Evolutionary conservation across 2,888 invertebrate genomes (phyloP).

Genomic region (Campoplex capitator): DNA sequence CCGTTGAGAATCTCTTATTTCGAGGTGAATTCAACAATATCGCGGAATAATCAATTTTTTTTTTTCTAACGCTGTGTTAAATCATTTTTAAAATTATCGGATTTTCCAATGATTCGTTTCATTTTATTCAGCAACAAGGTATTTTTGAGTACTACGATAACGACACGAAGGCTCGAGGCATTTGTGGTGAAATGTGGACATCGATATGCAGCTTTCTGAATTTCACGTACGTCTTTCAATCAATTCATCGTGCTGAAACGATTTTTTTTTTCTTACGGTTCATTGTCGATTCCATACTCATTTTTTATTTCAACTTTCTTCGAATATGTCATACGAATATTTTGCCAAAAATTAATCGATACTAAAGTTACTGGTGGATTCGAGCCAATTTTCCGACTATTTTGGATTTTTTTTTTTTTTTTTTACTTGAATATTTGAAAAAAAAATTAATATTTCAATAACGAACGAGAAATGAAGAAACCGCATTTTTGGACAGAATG

Average conservation of each 20-base stretch:
- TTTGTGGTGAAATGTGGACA: conserved; percentile 73
- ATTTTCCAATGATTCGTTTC: neutral
- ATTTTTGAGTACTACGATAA: conserved; percentile 69
- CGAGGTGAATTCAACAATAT: conserved; percentile 60
- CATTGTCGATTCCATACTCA: too few relatives aligned
- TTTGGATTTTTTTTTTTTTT: neutral
- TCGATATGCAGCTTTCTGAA: conserved; percentile 71
- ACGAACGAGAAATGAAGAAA: neutral
- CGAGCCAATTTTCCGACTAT: too few relatives aligned
- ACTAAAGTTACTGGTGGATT: too few relatives aligned
- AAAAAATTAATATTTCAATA: neutral
- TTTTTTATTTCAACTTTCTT: too few relatives aligned
- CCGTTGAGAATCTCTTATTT: conserved; percentile 65
- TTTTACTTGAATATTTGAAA: neutral
- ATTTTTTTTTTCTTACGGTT: neutral
- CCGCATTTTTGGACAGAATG: conserved; percentile 30
- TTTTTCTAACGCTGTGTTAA: too few relatives aligned
- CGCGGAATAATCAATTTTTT: too few relatives aligned
- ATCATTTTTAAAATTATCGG: neutral
- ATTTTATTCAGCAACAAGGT: conserved; percentile 47
- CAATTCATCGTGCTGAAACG: neutral
- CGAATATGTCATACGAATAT: neutral
- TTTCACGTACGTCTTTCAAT: conserved; percentile 72
- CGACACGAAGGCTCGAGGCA: conserved; percentile 69
- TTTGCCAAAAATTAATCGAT: too few relatives aligned